Conservation (phyloP, 2,888 invertebrate species). For the Tachina fera region DNA sequence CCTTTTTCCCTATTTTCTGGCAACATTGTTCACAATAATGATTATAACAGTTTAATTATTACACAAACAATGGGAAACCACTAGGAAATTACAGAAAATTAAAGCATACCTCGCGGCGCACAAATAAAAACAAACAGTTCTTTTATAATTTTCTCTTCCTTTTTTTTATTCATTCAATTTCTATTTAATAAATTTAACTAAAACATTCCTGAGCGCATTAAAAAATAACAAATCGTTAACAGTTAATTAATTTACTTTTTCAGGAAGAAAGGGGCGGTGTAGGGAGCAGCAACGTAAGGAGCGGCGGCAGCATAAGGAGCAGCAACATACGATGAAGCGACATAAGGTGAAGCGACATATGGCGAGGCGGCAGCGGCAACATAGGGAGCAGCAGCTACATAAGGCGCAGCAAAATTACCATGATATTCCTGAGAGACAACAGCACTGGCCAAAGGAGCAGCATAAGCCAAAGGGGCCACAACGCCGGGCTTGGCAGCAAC, state of each 20-base stretch:
- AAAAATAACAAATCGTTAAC: constrained; percentile 28
- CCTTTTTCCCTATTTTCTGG: too few species aligned
- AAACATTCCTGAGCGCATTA: constrained; percentile 63
- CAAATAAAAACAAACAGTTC: neutral
- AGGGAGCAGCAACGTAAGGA: constrained; percentile 69
- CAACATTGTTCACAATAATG: too few species aligned
- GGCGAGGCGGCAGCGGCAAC: constrained; percentile 73
- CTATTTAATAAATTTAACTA: constrained; percentile 54
- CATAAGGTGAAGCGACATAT: constrained; percentile 67
- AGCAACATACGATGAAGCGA: constrained; percentile 73
- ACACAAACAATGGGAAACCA: neutral
- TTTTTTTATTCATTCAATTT: constrained; percentile 31
- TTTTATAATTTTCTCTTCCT: neutral
- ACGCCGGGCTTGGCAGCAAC: constrained; percentile 80
- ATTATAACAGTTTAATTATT: constrained; percentile 10
- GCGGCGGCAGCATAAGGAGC: constrained; percentile 75
- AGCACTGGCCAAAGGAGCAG: constrained; percentile 75
- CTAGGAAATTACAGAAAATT: neutral
- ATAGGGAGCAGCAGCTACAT: constrained; percentile 77
- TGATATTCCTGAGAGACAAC: constrained; percentile 84
- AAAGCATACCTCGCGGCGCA: constrained; percentile 48
- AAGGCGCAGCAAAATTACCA: constrained; percentile 80
- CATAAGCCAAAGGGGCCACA: constrained; percentile 79
- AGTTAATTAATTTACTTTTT: constrained; percentile 75
- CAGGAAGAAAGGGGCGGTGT: constrained; percentile 76